These are phyloP conservation scores for Zhengitettix transpicula DNA, from an alignment of 2,888 invertebrate species.

Conservation along the genomic window DNA sequence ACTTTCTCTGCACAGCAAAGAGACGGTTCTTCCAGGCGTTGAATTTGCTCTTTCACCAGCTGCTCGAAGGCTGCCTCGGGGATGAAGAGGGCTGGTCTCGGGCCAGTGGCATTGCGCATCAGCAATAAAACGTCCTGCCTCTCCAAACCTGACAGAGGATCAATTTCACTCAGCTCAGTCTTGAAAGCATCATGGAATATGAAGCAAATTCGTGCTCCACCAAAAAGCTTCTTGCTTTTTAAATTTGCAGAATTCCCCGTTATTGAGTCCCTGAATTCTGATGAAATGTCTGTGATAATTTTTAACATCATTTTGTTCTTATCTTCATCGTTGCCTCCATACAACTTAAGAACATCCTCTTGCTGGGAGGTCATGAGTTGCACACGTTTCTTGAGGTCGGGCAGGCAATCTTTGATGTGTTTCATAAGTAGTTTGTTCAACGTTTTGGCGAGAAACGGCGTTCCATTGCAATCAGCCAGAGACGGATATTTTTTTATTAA, in stretches of 20 bases:
- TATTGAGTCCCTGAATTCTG: constrained; percentile 94
- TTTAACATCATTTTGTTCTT: constrained; percentile 92
- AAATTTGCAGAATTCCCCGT: constrained; percentile 96
- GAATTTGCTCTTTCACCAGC: no score
- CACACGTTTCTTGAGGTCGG: constrained; percentile 94
- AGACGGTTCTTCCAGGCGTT: constrained; percentile 43
- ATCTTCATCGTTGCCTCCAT: constrained; percentile 93
- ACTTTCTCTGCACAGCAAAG: constrained; percentile 43
- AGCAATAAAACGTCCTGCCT: constrained; percentile 43
- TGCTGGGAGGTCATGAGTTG: constrained; percentile 97
- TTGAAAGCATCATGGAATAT: constrained; percentile 50
- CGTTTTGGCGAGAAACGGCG: constrained; percentile 90
- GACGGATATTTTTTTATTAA: constrained; percentile 95
- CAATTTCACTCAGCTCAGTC: constrained; percentile 34
- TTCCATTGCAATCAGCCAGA: constrained; percentile 89
- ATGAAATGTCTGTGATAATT: constrained; percentile 97
- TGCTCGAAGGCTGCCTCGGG: constrained; percentile 42
- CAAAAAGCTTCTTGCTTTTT: constrained; percentile 83
- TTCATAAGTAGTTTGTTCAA: constrained; percentile 94
- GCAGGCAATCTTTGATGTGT: constrained; percentile 95
- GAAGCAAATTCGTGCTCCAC: constrained; percentile 44
- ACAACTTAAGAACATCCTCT: constrained; percentile 86
- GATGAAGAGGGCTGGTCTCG: constrained; percentile 26
- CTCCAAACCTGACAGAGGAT: constrained; percentile 38
- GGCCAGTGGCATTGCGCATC: constrained; percentile 43